Evolutionary conservation across 92 coral and sea anemone genomes (phyloP), one percentile per base, ranked within the genome.

Genomic region (Desmophyllum pertusum): DNA sequence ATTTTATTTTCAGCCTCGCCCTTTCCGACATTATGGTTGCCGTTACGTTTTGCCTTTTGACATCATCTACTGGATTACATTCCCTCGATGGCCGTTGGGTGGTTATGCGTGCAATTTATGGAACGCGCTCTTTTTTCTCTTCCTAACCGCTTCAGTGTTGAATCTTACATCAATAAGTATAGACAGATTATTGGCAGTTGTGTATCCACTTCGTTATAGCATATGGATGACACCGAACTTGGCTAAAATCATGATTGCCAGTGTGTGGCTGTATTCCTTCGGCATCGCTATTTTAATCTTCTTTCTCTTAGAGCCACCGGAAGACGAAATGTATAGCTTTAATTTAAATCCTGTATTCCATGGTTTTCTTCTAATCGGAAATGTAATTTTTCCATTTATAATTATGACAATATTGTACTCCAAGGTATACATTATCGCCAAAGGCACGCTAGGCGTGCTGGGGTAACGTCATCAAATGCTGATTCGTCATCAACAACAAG

Each of bases 171-270:
- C 93, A 17, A 92, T 94, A n/a, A 92, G 98, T 51, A 77, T 87
- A 0, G 99, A 97, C 37, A 93, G 99, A n/a, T 97, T 92, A 45
- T 43, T 91, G 43, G 98, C 98, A 25, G 95, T 97, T 37, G 93
- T 97, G n/a, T 92, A 88, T 51, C 92, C 99, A 68, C 90, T 97
- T 46, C 93, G 94, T 23, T 93, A 95, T 51, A 86, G 78, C 51
- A 79, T 52, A 27, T 81, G 86, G 81, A 88, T 94, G 88, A 89
- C 91, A 15, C 57, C 70, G 4, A 76, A 57, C 5, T 46, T 81
- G 10, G 93, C 89, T 13, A 93, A 93, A 72, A 39, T 75, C 19
- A 75, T 89, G 72, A 83, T 94, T 23, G 76, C 77, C 0, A 29
- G 80, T 11, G 88, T 89, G 6, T 97, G 99, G 99, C 30, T 71